Percentiles rank a stretch among this genome's conserved stretches.
These are phyloP conservation scores for Pachycephala philippinensis DNA, from an alignment of 2,113 vertebrate species.

Conservation along the genomic window DNA sequence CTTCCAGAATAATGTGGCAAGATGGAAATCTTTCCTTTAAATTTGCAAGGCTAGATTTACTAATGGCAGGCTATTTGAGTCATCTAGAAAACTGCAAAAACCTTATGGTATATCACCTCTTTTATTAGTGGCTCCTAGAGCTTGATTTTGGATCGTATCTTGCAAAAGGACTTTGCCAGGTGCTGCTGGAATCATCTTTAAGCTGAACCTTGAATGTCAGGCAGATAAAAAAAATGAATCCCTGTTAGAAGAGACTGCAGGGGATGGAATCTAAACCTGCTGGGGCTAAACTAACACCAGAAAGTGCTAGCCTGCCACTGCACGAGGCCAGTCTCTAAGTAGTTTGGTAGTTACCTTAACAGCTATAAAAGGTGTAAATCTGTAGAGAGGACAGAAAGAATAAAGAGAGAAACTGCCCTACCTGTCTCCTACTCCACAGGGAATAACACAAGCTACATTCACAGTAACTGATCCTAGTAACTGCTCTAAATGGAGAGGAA, in stretches of 20 bases:
- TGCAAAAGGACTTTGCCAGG: background rate
- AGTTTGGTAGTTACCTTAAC: slow-evolving; percentile 46
- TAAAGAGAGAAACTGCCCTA: slow-evolving; percentile 30
- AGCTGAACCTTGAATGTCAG: slow-evolving; percentile 13
- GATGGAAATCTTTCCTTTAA: background rate
- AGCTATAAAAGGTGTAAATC: slow-evolving; percentile 46
- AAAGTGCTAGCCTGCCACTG: slow-evolving; percentile 25
- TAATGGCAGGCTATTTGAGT: background rate
- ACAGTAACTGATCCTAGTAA: slow-evolving; percentile 36
- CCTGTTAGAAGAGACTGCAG: slow-evolving; percentile 19
- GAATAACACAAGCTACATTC: slow-evolving; percentile 7
- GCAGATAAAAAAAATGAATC: background rate
- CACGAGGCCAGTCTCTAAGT: background rate
- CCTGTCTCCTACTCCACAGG: slow-evolving; percentile 28
- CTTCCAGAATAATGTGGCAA: background rate
- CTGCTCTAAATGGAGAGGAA: slow-evolving; percentile 6
- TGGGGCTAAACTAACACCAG: slow-evolving; percentile 38
- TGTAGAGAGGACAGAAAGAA: slow-evolving; percentile 28
- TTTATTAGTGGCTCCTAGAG: background rate
- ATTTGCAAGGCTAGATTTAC: background rate
- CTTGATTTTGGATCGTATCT: background rate
- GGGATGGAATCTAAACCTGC: slow-evolving; percentile 50
- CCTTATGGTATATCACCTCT: background rate
- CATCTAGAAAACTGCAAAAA: background rate
- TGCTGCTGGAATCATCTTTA: background rate